Conservation (phyloP, 2,797 vertebrate genomes). For the Phalloptychus januarius region DNA sequence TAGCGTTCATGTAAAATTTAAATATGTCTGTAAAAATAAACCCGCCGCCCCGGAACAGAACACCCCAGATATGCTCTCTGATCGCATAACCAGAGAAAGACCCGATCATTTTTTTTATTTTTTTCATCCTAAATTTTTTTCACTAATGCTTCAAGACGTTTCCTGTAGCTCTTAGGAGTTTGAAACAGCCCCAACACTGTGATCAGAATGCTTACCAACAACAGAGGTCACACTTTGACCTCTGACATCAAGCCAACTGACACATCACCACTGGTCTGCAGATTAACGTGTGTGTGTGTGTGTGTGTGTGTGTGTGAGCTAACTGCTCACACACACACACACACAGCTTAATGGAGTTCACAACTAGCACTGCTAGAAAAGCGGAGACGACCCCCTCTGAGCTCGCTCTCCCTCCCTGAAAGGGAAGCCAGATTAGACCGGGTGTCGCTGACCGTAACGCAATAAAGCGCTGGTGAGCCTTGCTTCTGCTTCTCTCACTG, state of each 20-base stretch:
- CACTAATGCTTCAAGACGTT: background rate
- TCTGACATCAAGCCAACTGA: constrained; percentile 38
- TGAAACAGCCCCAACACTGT: constrained; percentile 3
- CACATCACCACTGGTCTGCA: constrained; percentile 38
- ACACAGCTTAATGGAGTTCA: constrained; percentile 25
- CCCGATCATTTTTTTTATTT: too few relatives aligned
- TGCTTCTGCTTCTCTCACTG: constrained; percentile 39
- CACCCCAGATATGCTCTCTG: too few relatives aligned
- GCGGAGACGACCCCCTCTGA: constrained; percentile 47
- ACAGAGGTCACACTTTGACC: constrained; percentile 44
- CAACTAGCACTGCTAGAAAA: constrained; percentile 30
- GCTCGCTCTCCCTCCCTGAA: constrained; percentile 33
- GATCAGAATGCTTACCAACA: constrained; percentile 57
- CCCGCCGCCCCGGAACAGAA: too few relatives aligned
- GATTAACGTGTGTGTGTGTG: too few relatives aligned
- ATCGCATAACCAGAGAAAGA: too few relatives aligned
- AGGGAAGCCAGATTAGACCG: constrained; percentile 37
- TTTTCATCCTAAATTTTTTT: too few relatives aligned
- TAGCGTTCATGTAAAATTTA: too few relatives aligned
- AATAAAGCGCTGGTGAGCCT: constrained; percentile 63
- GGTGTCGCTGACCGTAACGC: constrained; percentile 54
- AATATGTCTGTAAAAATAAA: too few relatives aligned
- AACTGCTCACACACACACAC: too few relatives aligned
- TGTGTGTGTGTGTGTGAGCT: too few relatives aligned
- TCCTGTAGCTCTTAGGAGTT: constrained; percentile 11